Evolutionary conservation across 1,140 invertebrate species (phyloP).

Genomic region (Chrysomallon squamiferum): DNA sequence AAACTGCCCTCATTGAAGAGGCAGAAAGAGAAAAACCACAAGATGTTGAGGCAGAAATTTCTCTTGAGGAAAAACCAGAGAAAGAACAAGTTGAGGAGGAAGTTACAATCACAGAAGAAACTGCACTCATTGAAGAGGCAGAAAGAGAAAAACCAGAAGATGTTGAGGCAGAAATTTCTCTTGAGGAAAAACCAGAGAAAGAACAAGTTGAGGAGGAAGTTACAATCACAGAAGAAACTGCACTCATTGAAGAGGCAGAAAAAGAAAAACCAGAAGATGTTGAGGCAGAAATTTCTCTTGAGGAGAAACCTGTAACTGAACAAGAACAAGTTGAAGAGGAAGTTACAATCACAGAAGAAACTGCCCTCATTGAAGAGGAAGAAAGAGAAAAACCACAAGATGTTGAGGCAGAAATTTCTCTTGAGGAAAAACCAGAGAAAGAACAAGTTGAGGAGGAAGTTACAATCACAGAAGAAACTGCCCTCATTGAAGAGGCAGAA

Average conservation of each 20-base stretch:
- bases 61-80: conserved; percentile 15
- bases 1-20: not conserved
- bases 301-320: conserved; percentile 2
- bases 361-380: conserved; percentile 6
- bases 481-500: conserved; percentile 10
- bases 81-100: conserved; percentile 24
- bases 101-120: too few species aligned
- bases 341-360: conserved; percentile 1
- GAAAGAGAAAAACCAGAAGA: conserved; percentile 1
- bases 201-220: conserved; percentile 16
- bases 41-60: too few species aligned
- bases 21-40: conserved; percentile 1
- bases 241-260: conserved; percentile 6
- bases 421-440: conserved; percentile 19
- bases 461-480: too few species aligned
- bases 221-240: conserved; percentile 13
- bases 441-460: conserved; percentile 14
- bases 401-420: conserved; percentile 11
- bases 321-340: conserved; percentile 10
- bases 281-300: conserved; percentile 5
- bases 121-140: not conserved
- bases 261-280: conserved; percentile 4
- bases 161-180: conserved; percentile 4
- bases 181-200: conserved; percentile 11
- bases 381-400: conserved; percentile 10